Evolutionary conservation across 2,113 vertebrate genomes (phyloP), one percentile per base, ranked within the genome.

Genomic region (Conger conger): DNA sequence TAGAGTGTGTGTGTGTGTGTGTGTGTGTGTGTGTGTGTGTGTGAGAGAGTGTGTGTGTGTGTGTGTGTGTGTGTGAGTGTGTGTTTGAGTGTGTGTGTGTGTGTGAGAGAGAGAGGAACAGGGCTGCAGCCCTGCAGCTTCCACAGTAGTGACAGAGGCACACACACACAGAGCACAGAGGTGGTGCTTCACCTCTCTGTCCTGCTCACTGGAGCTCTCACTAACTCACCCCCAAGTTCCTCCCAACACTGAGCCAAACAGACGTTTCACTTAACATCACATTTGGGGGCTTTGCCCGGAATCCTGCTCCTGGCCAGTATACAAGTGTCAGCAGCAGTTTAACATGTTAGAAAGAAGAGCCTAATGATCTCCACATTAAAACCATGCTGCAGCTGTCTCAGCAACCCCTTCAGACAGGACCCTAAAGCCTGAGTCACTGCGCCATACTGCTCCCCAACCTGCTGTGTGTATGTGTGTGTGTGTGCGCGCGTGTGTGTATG

Each of bases 341-440:
- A 79, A 35, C 76, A 60, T 40, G 4, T 18, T 27, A 37, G 83
- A 79, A 45, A 35, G 37, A 84, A 57, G 50, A 57, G 36, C 40
- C 76, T 79, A 45, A 84, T 84, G 45, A 33, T 76, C 57, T 63
- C 60, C 63, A 60, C 63, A 76, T 83, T 83, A 82, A 63, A 38
- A 45, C 37, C 63, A 83, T 83, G 36, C 57, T 42, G n/a, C 1
- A 60, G 13, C 33, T 82, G 80, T 82, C 80, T 82, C 30, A 60
- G 30, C 57, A 30, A 82, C 37, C 37, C 53, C 37, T 35, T 78
- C 76, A 38, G 38, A 37, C 76, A 18, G 36, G 35, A 82, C 79
- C 79, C 33, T 84, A 79, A 84, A 84, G 76, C 83, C 37, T 45
- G 79, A 9, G 78, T 38, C 79, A 78, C 60, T 60, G 57, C 76